These are phyloP conservation scores for Sesamia inferens DNA, from an alignment of 2,888 invertebrate species.

Conservation along the genomic window DNA sequence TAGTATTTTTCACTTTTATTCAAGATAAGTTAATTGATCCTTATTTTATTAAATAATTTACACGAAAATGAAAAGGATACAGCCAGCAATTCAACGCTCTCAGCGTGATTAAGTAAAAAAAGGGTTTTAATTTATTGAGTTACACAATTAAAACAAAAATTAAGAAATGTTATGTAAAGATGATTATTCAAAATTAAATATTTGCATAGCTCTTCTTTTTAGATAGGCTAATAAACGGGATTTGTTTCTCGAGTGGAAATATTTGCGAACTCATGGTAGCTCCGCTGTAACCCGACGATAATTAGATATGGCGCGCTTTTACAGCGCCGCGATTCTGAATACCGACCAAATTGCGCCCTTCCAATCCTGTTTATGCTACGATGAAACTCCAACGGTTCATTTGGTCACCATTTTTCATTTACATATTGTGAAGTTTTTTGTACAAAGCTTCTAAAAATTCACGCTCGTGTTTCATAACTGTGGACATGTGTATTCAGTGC, in stretches of 20 bases:
- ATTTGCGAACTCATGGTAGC: constrained; percentile 76
- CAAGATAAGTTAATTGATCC: constrained; percentile 27
- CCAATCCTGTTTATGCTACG: constrained; percentile 85
- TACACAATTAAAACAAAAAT: constrained; percentile 17
- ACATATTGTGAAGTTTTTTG: constrained; percentile 58
- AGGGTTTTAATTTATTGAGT: constrained; percentile 28
- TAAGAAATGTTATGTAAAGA: constrained; percentile 13
- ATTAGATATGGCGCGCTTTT: constrained; percentile 90
- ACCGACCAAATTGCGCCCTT: constrained; percentile 88
- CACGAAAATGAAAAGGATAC: constrained; percentile 30
- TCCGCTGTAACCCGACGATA: constrained; percentile 83
- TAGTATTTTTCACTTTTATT: constrained; percentile 35
- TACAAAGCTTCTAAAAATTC: constrained; percentile 45
- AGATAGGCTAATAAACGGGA: constrained; percentile 67
- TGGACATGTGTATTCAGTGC: constrained; percentile 31
- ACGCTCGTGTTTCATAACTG: constrained; percentile 36
- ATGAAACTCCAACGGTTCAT: constrained; percentile 79
- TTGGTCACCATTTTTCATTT: constrained; percentile 73
- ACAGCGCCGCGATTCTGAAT: constrained; percentile 87
- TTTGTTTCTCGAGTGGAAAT: constrained; percentile 70
- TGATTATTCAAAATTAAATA: constrained; percentile 32
- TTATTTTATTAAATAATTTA: constrained; percentile 36
- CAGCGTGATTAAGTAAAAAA: constrained; percentile 32
- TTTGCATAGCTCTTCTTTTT: constrained; percentile 43
- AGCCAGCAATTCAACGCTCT: constrained; percentile 32